Base-by-base conservation (phyloP, 2,797 vertebrate species). In the Manis javanica region DNA sequence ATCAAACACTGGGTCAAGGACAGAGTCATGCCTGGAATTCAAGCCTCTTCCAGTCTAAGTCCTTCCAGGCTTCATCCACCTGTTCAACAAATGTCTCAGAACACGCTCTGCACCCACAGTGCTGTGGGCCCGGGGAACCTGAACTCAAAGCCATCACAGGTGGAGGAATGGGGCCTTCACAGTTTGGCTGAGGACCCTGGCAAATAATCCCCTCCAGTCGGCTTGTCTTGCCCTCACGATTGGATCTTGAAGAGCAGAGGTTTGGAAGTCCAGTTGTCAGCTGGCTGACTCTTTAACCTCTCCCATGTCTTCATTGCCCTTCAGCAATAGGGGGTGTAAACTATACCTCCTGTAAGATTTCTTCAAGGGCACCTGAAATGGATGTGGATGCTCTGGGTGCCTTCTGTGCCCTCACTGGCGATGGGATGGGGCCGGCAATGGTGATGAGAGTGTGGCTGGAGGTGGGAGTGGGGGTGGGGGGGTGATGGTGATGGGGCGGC, bases 371-470 rank as follows among this genome's bases (percentile, higher is more conserved):
- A 23, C 63, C 53, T 15, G 46, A 9, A 19, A 39, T n/a, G 34
- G 29, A 0, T 4, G 2, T 9, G 59, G 39, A 0, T 29, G 24
- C 37, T 34, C 64, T 29, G 1, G 10, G 63, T 12, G 29, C 16
- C 0, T 23, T 31, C 46, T 12, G 0, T 7, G 49, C 3, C 16
- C 9, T 7, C 46, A 2, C 0, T 4, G 34, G 59, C 1, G 31
- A 23, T n/a, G 37, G 63, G 31, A 1, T 19, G 6, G n/a, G 13
- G 39, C 14, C 4, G 71, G 57, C 37, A 0, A 0, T 0, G 42
- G 23, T 8, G 10, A n/a, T 0, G 39, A 29, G 0, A 3, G 37
- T 16, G 18, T 3, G 7, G 29, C 0, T 9, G 19, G 57, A 14
- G 72, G 19, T 2, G 74, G 34, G 23, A 4, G 9, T 2, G 1